Percentiles rank a stretch among this genome's conserved stretches.
These are phyloP conservation scores for Tautogolabrus adspersus DNA, from an alignment of 2,113 vertebrate species.

Conservation along the genomic window DNA sequence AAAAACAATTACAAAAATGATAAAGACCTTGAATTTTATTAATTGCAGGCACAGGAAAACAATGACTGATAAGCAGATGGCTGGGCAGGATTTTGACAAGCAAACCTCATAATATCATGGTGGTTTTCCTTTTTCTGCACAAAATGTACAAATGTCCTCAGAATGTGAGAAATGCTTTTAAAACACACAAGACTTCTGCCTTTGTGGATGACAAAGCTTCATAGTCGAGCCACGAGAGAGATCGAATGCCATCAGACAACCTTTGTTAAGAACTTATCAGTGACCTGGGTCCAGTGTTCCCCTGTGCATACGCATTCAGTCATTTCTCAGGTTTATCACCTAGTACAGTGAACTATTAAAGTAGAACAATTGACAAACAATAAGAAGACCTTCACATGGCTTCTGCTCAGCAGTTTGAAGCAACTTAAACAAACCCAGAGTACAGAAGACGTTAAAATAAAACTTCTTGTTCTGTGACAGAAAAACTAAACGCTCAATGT, in stretches of 20 bases:
- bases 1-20: background rate
- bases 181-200: background rate
- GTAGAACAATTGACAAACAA: background rate
- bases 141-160: constrained; percentile 62
- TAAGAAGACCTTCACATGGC: background rate
- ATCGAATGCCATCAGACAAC: too few relatives aligned
- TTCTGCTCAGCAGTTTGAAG: background rate
- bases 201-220: constrained; percentile 12
- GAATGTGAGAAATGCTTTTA: constrained; percentile 44
- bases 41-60: constrained; percentile 67
- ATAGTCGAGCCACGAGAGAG: background rate
- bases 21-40: constrained; percentile 68
- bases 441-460: background rate
- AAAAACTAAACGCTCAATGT: background rate
- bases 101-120: constrained; percentile 22
- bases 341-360: background rate
- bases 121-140: constrained; percentile 45
- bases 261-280: too few relatives aligned
- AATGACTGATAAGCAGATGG: constrained; percentile 44
- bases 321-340: background rate
- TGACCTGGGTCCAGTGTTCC: constrained; percentile 5
- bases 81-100: constrained; percentile 38
- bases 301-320: background rate
- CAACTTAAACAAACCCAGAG: background rate
- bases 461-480: background rate